A percentile compares a stretch with the other conserved stretches of the same genome.
phyloP scores from a whole-genome alignment of 2,113 vertebrate genomes.

The Notarius lentiginosus region DNA sequence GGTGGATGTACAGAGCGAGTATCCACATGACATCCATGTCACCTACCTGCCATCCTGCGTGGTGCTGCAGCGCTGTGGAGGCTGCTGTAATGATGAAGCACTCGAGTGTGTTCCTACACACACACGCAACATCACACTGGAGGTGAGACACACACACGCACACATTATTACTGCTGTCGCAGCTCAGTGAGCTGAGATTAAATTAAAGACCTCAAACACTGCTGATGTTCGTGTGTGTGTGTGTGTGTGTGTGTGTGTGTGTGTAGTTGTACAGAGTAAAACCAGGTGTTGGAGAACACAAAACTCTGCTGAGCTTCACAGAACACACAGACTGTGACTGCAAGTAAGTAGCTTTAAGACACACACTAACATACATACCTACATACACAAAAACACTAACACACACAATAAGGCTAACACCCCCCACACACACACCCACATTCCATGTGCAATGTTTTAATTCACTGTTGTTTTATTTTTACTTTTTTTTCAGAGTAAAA shows the following conservation, averaged over 20 bases:
- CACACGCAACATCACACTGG: conserved; percentile 84
- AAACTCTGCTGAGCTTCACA: conserved; percentile 62
- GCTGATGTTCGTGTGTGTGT: conserved; percentile 2
- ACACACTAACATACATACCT: not conserved
- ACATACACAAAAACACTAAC: not conserved
- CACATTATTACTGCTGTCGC: not conserved
- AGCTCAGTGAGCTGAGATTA: not conserved
- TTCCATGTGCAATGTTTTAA: not conserved
- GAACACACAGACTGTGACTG: conserved; percentile 69
- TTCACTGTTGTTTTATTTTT: conserved; percentile 6
- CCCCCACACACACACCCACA: not conserved
- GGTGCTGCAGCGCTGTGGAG: conserved; percentile 84
- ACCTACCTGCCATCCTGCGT: conserved; percentile 89
- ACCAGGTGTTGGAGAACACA: conserved; percentile 54
- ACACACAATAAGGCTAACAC: not conserved
- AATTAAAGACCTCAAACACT: not conserved
- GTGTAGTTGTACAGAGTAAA: conserved; percentile 63
- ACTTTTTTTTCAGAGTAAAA: conserved; percentile 79
- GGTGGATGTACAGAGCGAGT: conserved; percentile 90
- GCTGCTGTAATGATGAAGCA: conserved; percentile 88
- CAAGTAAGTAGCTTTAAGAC: conserved; percentile 60
- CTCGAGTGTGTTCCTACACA: conserved; percentile 86
- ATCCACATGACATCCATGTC: conserved; percentile 86
- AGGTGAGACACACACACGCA: conserved; percentile 70
- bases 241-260: conserved; percentile 5